Conservation (phyloP, 2,888 invertebrate genomes). For the Heliconius charithonia region DNA sequence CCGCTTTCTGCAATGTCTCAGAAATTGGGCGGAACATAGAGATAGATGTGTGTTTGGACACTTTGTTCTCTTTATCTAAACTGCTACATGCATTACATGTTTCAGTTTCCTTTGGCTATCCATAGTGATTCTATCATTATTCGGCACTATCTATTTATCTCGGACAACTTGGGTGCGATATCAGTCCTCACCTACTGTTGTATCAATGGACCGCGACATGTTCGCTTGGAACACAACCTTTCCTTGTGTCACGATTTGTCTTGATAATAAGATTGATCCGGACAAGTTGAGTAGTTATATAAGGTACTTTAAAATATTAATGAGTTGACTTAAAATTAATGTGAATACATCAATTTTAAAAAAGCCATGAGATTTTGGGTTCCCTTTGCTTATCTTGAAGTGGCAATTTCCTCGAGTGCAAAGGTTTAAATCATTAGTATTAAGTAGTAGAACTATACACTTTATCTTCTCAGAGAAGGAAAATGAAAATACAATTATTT, state of each 20-base stretch:
- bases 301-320: slow-evolving; percentile 60
- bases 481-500: too few species aligned
- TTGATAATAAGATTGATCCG: slow-evolving; percentile 81
- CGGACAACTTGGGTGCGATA: slow-evolving; percentile 86
- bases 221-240: slow-evolving; percentile 89
- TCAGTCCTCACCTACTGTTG: slow-evolving; percentile 88
- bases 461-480: too few species aligned
- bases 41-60: too few species aligned
- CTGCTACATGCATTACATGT: background rate
- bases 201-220: slow-evolving; percentile 89
- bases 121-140: slow-evolving; percentile 80
- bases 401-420: too few species aligned
- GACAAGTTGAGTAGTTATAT: slow-evolving; percentile 81
- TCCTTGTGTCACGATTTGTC: slow-evolving; percentile 87
- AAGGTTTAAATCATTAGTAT: too few species aligned
- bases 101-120: slow-evolving; percentile 83
- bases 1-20: too few species aligned
- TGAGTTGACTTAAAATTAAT: background rate
- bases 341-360: too few species aligned
- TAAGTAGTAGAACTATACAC: too few species aligned
- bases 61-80: too few species aligned
- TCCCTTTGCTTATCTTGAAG: too few species aligned
- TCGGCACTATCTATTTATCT: slow-evolving; percentile 83
- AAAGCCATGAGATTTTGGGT: too few species aligned
- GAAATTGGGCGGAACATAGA: too few species aligned